Evolutionary conservation across 2,888 invertebrate species (phyloP), one percentile per base, ranked within the genome.

Genomic region (Isoperla grammatica): DNA sequence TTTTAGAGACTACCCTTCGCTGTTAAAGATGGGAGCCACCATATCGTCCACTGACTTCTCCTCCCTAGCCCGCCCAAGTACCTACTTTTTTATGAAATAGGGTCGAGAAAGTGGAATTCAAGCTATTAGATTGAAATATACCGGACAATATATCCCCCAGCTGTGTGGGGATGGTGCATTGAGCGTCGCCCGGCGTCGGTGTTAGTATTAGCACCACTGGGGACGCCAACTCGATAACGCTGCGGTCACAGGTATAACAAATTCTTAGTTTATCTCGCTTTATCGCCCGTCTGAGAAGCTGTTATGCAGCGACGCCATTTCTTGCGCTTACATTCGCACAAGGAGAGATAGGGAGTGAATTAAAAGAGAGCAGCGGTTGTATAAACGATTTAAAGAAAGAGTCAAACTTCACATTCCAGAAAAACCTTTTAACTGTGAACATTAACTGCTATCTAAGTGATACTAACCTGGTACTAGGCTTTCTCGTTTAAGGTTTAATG

Each of bases 211-310:
- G 29, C 5, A 29, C 5, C 29, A n/a, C n/a, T n/a, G n/a, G n/a
- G n/a, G n/a, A n/a, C n/a, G n/a, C n/a, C n/a, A n/a, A n/a, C n/a
- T n/a, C 29, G 45, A 13, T 9, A 19, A 19, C 40, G 53, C 19
- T 9, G 13, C 53, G 39, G 13, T 39, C 19, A 59, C 59, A 54
- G 59, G 59, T 59, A 49, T 49, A 59, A 59, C 59, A 59, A 59
- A 59, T 59, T 50, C 59, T 59, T 42, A 13, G 43, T 59, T 59
- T 59, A 59, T 59, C 54, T 53, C 59, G 37, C 35, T 53, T 53
- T 53, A 53, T 53, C 53, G 50, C 19, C 22, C n/a, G 15, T 29
- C 29, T 9, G 9, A 12, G 50, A 53, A 42, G 58, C 58, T 50
- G 53, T 57, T 57, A 49, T 8, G 6, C 13, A 17, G 37, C 15